Evolutionary conservation across 1,140 invertebrate genomes (phyloP), one percentile per base, ranked within the genome.

Genomic region (Venustaconcha ellipsiformis): DNA sequence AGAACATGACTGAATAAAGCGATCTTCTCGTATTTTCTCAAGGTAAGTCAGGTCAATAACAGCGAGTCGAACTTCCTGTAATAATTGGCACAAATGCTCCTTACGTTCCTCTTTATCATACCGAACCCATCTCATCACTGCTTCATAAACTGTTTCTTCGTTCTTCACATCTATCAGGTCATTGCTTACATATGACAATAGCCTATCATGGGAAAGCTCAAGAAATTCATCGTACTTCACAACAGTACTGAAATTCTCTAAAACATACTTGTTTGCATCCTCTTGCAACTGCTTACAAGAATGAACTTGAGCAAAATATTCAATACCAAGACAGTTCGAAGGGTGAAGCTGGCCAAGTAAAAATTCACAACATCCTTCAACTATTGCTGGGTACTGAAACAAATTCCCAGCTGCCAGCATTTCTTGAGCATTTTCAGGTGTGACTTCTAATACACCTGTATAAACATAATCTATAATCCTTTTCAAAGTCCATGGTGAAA

Each of bases 271-370:
- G 68, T 83, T 78, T 17, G 88, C 84, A 65, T 84, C 81, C n/a
- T 85, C 78, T 67, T 86, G 83, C 14, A 92, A 79, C 62, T 85
- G 80, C 65, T 86, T 79, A 78, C 88, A 88, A 14, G 83, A 83
- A 82, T 90, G 88, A 37, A 90, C 74, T 18, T 86, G 83, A 73
- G 91, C 90, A 78, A 89, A 89, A 55, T 85, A 76, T 70, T 91
- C 86, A 63, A 90, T 90, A 18, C 88, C 88, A 57, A 92, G 78
- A 78, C 90, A 91, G 73, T 90, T 91, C 55, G 86, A 87, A n/a
- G 87, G 78, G 75, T 89, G 87, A 14, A 92, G 82, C 76, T 90
- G 87, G n/a, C 80, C 69, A 20, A 86, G 70, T 6, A 91, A 83
- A 74, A 91, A 89, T n/a, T 88, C 77, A 66, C 85, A 88, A 67